These are phyloP conservation scores for Lutjanus campechanus DNA, from an alignment of 2,797 vertebrate species.

Conservation along the genomic window DNA sequence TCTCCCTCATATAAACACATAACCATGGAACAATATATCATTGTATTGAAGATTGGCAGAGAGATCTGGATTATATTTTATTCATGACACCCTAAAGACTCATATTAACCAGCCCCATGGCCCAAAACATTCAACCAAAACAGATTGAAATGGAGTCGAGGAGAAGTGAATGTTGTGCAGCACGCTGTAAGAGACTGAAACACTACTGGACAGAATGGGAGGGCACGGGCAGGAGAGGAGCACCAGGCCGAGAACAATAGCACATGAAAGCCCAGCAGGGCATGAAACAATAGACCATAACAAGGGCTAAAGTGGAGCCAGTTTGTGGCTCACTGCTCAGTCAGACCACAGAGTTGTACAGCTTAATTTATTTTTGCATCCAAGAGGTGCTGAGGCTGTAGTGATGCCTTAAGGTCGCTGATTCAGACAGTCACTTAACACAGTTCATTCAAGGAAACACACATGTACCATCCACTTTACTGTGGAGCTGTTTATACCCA, in stretches of 20 bases:
- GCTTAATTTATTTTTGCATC: neutral
- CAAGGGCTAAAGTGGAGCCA: neutral
- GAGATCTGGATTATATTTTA: constrained; percentile 34
- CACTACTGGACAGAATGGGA: constrained; percentile 4
- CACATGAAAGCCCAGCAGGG: neutral
- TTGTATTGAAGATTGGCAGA: constrained; percentile 16
- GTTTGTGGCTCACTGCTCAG: neutral
- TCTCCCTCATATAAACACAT: constrained; percentile 1
- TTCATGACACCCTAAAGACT: constrained; percentile 20
- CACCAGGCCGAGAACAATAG: constrained; percentile 2
- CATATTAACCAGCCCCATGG: constrained; percentile 6
- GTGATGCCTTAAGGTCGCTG: neutral
- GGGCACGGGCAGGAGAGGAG: neutral
- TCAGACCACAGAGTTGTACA: neutral
- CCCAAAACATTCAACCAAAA: neutral
- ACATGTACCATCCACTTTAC: neutral
- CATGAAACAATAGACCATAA: neutral
- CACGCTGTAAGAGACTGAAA: neutral
- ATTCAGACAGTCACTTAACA: neutral
- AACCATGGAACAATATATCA: neutral
- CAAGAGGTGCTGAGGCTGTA: neutral
- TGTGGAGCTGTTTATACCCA: neutral
- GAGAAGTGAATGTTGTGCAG: neutral
- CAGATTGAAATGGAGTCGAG: neutral
- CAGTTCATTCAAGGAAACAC: neutral